phyloP scores from a whole-genome alignment of 2,113 vertebrate species.

The Sceloporus tristichus region DNA sequence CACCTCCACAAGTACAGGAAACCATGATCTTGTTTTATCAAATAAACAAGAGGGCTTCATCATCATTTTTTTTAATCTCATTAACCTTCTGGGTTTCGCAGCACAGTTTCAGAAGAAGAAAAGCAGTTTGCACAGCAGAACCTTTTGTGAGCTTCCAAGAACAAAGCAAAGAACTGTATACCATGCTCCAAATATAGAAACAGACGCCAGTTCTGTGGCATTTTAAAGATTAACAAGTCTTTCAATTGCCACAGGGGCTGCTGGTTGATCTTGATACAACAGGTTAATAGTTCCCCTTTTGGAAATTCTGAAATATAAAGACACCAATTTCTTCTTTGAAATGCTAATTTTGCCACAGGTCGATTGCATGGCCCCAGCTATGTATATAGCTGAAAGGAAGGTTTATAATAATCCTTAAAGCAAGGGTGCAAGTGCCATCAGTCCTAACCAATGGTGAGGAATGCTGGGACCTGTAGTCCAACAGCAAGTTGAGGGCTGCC shows the following conservation, averaged over 20 bases:
- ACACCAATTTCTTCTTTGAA: background rate
- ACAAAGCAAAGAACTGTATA: constrained; percentile 21
- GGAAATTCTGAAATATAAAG: background rate
- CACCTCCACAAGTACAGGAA: background rate
- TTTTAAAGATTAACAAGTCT: background rate
- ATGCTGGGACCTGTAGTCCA: no score
- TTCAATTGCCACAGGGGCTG: background rate
- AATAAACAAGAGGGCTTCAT: background rate
- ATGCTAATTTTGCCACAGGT: background rate
- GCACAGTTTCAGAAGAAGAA: background rate
- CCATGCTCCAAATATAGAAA: background rate
- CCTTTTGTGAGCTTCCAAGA: rapidly evolving
- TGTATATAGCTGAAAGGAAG: background rate
- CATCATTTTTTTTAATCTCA: background rate
- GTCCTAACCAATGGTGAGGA: no score
- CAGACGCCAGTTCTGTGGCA: background rate
- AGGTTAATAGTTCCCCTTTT: background rate
- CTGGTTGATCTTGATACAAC: background rate
- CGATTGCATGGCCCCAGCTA: background rate
- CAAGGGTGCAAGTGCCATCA: no score
- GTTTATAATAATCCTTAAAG: constrained; percentile 24
- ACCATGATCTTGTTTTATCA: background rate
- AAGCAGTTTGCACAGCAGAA: background rate
- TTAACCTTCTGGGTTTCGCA: background rate
- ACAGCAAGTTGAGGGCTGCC: no score